These are phyloP conservation scores for Drosophila albomicans DNA, from an alignment of 1,140 invertebrate species.

Conservation along the genomic window DNA sequence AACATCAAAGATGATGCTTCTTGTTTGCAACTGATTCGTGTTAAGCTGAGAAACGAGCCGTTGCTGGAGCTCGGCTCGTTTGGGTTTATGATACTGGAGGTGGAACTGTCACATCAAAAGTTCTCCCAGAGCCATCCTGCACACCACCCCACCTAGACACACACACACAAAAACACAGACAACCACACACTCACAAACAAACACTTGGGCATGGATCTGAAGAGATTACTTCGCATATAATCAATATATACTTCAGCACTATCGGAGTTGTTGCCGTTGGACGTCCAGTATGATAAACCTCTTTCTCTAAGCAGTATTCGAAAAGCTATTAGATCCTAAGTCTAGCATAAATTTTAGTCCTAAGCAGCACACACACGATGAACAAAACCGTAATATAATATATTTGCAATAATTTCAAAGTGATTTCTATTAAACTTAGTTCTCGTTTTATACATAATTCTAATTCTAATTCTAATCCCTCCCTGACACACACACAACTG, in stretches of 20 bases:
- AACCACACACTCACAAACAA: not conserved
- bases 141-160: conserved; percentile 3
- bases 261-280: conserved; percentile 27
- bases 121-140: conserved; percentile 24
- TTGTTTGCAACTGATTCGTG: conserved; percentile 85
- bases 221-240: not conserved
- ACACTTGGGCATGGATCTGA: conserved; percentile 28
- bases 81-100: conserved; percentile 84
- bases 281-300: conserved; percentile 83
- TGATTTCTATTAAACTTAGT: conserved; percentile 79
- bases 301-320: conserved; percentile 85
- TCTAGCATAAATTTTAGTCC: conserved; percentile 70
- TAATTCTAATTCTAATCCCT: conserved; percentile 13
- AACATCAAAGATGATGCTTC: conserved; percentile 79
- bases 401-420: conserved; percentile 84
- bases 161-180: not conserved
- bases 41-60: conserved; percentile 81
- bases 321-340: conserved; percentile 84
- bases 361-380: conserved; percentile 54
- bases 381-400: conserved; percentile 56
- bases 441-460: conserved; percentile 64
- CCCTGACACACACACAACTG: not conserved
- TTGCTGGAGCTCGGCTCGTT: conserved; percentile 60
- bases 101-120: conserved; percentile 30
- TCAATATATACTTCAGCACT: conserved; percentile 1